These are phyloP conservation scores for Xylophagus ater DNA, from an alignment of 2,888 invertebrate genomes.

Conservation along the genomic window DNA sequence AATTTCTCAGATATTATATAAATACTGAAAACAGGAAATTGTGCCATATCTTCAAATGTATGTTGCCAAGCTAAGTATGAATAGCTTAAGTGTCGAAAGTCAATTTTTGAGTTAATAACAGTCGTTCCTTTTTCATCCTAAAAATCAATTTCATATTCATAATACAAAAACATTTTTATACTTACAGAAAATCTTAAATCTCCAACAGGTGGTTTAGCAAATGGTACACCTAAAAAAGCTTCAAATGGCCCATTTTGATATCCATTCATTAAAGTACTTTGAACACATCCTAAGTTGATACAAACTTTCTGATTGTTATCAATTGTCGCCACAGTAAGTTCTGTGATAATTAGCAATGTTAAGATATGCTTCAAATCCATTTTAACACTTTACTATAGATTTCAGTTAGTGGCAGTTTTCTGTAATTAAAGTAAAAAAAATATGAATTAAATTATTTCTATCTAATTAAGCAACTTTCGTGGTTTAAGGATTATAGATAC, in stretches of 20 bases:
- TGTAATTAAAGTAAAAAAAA: too few species aligned
- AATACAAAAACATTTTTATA: constrained; percentile 10
- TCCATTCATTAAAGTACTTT: constrained; percentile 26
- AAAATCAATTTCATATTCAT: neutral
- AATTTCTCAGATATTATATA: neutral
- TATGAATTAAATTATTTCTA: too few species aligned
- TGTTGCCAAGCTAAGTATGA: neutral
- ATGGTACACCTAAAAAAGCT: constrained; percentile 36
- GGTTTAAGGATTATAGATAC: too few species aligned
- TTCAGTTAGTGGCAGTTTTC: too few species aligned
- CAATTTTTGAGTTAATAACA: neutral
- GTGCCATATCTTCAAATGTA: neutral
- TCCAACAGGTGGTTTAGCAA: constrained; percentile 31
- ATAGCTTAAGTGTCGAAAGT: neutral
- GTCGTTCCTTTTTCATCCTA: neutral
- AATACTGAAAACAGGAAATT: neutral
- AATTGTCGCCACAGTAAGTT: neutral
- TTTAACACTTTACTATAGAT: too few species aligned
- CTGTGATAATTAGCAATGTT: too few species aligned
- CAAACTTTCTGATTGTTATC: constrained; percentile 22
- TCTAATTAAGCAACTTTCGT: too few species aligned
- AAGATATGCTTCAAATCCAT: too few species aligned
- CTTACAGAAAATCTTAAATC: constrained; percentile 31
- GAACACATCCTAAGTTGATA: constrained; percentile 26
- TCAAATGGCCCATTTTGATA: constrained; percentile 26